Conservation (phyloP, 2,113 vertebrate genomes). For the Pholis gunnellus region DNA sequence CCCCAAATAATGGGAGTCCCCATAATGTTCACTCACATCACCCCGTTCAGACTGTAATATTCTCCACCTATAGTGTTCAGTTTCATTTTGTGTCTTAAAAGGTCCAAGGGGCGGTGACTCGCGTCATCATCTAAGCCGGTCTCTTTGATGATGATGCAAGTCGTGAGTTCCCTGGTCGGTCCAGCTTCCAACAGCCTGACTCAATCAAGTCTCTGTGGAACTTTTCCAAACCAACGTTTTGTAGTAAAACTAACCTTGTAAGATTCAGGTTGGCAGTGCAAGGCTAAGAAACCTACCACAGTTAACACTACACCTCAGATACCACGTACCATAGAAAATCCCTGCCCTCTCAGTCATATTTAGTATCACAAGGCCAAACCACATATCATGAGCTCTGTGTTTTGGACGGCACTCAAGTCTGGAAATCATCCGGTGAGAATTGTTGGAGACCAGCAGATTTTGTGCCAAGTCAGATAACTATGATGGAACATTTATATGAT, state of each 20-base stretch:
- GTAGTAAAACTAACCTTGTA: conserved; percentile 15
- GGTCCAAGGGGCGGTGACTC: neutral
- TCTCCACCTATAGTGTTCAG: neutral
- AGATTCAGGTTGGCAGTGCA: conserved; percentile 1
- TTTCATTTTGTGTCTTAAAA: neutral
- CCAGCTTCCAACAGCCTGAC: conserved; percentile 9
- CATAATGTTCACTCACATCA: neutral
- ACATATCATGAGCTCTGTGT: conserved; percentile 32
- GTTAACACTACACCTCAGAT: conserved; percentile 14
- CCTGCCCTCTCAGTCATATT: conserved; percentile 8
- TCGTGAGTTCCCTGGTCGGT: conserved; percentile 18
- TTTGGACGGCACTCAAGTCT: conserved; percentile 28
- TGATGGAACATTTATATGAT: conserved; percentile 19
- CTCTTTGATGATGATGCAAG: conserved; percentile 20
- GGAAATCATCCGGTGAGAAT: conserved; percentile 35
- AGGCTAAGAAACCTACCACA: neutral
- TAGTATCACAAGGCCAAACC: conserved; percentile 23
- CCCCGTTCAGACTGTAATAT: neutral
- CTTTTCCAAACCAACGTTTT: conserved; percentile 7
- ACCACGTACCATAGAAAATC: neutral
- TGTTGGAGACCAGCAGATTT: neutral
- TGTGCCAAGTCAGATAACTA: conserved; percentile 22
- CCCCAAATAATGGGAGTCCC: no score
- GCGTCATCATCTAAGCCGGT: neutral
- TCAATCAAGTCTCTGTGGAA: conserved; percentile 16